These are phyloP conservation scores for Fringilla coelebs DNA, from an alignment of 2,797 vertebrate species.

Conservation along the genomic window DNA sequence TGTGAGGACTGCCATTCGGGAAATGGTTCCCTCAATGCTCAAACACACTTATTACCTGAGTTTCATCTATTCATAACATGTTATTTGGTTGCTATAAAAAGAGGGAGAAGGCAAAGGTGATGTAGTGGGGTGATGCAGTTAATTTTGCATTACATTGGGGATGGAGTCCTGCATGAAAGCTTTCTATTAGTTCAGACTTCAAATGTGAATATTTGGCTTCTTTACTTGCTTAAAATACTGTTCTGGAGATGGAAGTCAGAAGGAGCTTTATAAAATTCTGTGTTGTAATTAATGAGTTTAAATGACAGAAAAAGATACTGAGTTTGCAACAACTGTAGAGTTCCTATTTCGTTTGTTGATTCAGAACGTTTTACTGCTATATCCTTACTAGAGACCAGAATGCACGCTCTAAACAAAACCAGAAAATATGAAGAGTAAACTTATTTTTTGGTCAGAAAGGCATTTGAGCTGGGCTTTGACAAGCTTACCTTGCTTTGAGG, in stretches of 20 bases:
- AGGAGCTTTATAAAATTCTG: not conserved
- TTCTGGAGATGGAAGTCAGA: not conserved
- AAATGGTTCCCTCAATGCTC: not conserved
- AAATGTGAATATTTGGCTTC: not conserved
- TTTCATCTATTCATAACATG: not conserved
- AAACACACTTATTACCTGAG: not conserved
- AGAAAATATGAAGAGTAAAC: not conserved
- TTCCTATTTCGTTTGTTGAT: not conserved
- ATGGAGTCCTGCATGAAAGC: not conserved
- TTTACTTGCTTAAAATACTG: not conserved
- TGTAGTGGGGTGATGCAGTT: too few species aligned
- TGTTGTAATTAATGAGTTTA: not conserved
- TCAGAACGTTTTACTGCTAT: not conserved
- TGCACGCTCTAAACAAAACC: not conserved
- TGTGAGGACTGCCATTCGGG: not conserved
- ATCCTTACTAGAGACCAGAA: not conserved
- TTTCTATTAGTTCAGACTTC: not conserved
- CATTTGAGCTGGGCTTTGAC: not conserved
- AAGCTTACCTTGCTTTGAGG: not conserved
- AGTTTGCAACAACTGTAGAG: not conserved
- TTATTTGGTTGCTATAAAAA: not conserved
- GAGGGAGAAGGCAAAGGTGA: not conserved
- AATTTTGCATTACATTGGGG: not conserved
- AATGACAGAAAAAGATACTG: not conserved
- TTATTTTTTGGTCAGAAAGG: not conserved